Base-by-base conservation (phyloP, 2,888 invertebrate genomes). In the Marasmarcha lunaedactyla region DNA sequence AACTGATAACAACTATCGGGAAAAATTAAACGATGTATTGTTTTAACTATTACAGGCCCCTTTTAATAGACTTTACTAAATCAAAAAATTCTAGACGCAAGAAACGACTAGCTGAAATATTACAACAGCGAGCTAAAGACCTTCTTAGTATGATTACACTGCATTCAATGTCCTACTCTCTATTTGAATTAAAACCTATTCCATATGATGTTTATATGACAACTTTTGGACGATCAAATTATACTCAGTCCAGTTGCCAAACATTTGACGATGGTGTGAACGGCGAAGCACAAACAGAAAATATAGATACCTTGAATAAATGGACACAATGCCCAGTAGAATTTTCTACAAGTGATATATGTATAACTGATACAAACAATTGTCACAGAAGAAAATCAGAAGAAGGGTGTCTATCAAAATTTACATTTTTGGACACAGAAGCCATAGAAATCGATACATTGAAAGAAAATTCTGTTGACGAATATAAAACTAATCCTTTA, bases 161-260 rank as follows among this genome's bases (percentile, higher is more conserved):
- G 5, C 83, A 84, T 20, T 71, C 77, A 63, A 77, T 84, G 64
- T 62, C 72, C 0, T 83, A 71, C 42, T 58, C 55, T 1, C 51
- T 84, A 1, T 83, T 71, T 33, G 81, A 84, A 68, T 77, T 84
- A 73, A 68, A 76, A 52, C 83, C 84, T 0, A 76, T 84, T 46
- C 71, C 83, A 0, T 84, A 84, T 43, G 83, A 84, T 39, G 51
- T 76, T 37, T 84, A 66, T 14, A 84, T 83, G 74, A 63, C 70
- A 49, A 77, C 73, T 45, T 83, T 72, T 44, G 83, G 83, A 0
- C 54, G 73, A 37, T 58, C 62, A 0, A 79, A 84, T 52, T 73
- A 72, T 30, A 69, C 58, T 0, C 84, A 84, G 59, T 59, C 57
- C 9, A 66, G 71, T 1, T 59, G 63, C 0, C 84, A 84, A 47